Conservation (phyloP, 2,888 invertebrate species). For the Agonopterix heracliana region DNA sequence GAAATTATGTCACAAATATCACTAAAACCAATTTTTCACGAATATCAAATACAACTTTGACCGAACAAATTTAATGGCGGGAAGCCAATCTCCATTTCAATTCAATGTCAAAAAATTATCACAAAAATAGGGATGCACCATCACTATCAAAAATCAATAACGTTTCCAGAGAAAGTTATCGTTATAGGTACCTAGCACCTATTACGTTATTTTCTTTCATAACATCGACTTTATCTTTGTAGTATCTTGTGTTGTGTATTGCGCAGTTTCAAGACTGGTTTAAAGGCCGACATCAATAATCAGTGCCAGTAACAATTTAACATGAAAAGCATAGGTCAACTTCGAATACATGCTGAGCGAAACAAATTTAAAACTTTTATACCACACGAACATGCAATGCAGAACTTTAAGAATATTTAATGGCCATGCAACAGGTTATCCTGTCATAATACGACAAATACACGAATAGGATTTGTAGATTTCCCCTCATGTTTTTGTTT, state of each 20-base stretch:
- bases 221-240: not conserved
- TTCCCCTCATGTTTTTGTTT: slow-evolving; percentile 57
- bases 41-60: too few species aligned
- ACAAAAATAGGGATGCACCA: not conserved
- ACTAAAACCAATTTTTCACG: too few species aligned
- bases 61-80: too few species aligned
- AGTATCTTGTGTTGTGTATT: slow-evolving; percentile 27
- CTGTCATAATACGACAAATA: slow-evolving; percentile 65
- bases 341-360: not conserved
- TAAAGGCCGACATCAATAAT: slow-evolving; percentile 6
- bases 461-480: slow-evolving; percentile 63
- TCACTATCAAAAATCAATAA: not conserved
- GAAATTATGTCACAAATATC: too few species aligned
- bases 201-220: not conserved
- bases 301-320: not conserved
- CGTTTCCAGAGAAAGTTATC: not conserved
- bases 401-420: slow-evolving; percentile 55
- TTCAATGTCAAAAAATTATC: too few species aligned
- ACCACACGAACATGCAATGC: slow-evolving; percentile 34
- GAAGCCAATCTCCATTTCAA: too few species aligned
- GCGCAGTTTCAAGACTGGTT: slow-evolving; percentile 32
- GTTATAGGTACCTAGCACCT: not conserved
- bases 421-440: slow-evolving; percentile 69
- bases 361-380: slow-evolving; percentile 17
- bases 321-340: not conserved